These are phyloP conservation scores for Brachionus plicatilis DNA, from an alignment of 1,140 invertebrate species.

Conservation along the genomic window DNA sequence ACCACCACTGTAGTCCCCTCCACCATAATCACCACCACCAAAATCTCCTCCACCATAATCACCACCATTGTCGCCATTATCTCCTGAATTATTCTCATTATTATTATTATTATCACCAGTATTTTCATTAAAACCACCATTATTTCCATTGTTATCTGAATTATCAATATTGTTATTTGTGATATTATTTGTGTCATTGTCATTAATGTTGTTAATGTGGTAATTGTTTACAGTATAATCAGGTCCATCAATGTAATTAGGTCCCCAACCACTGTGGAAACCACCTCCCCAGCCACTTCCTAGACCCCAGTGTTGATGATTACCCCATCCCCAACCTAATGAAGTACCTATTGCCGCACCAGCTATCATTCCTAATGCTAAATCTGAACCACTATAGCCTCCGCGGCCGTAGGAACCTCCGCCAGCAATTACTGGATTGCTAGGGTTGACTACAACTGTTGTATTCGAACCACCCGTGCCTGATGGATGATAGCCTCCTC, in stretches of 20 bases:
- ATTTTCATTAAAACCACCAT: background rate
- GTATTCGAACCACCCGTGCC: background rate
- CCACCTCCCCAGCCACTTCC: constrained; percentile 29
- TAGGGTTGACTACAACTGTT: constrained; percentile 32
- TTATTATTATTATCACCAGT: background rate
- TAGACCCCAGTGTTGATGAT: constrained; percentile 3
- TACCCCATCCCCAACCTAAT: constrained; percentile 22
- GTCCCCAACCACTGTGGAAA: background rate
- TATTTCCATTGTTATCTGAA: background rate
- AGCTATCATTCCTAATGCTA: constrained; percentile 30
- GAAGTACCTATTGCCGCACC: constrained; percentile 16
- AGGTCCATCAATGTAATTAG: background rate
- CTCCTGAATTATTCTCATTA: background rate
- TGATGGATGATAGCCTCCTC: background rate
- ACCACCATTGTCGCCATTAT: background rate
- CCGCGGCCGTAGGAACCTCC: background rate
- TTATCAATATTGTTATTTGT: constrained; percentile 13
- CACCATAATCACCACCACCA: background rate
- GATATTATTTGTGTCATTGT: constrained; percentile 34
- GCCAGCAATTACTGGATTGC: background rate
- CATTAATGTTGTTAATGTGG: constrained; percentile 2
- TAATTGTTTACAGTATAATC: constrained; percentile 14
- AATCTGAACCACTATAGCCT: background rate
- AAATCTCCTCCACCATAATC: background rate
- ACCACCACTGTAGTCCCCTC: background rate